phyloP scores from a whole-genome alignment of 1,140 invertebrate genomes.

The Vanessa tameamea region DNA sequence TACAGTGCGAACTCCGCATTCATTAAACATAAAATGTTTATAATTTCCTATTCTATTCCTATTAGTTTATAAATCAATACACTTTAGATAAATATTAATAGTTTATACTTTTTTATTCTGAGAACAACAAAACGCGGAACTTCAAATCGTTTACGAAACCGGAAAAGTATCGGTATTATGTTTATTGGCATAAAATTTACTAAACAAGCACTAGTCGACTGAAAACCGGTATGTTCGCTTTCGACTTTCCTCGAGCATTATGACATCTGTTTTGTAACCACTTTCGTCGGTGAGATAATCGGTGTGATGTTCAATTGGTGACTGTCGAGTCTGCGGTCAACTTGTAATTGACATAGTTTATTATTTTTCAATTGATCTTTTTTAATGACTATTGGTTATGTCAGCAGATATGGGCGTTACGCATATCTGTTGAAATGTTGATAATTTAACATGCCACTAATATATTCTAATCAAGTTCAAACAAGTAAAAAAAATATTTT shows the following conservation, averaged over 20 bases:
- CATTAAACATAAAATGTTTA: too few species aligned
- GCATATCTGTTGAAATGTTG: too few species aligned
- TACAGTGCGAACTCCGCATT: too few species aligned
- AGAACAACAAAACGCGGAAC: constrained; percentile 2
- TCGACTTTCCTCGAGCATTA: constrained; percentile 69
- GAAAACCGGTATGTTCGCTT: constrained; percentile 63
- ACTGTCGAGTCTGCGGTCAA: neutral
- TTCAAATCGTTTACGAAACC: neutral
- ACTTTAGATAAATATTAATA: neutral
- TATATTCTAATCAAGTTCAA: too few species aligned
- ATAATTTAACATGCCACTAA: too few species aligned
- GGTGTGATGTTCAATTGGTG: constrained; percentile 11
- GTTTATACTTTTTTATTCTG: too few species aligned
- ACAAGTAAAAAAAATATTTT: too few species aligned
- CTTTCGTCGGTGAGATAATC: constrained; percentile 72
- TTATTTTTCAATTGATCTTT: neutral
- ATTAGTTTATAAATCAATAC: neutral
- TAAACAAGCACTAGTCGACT: constrained; percentile 12
- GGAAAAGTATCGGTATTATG: constrained; percentile 4
- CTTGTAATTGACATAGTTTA: neutral
- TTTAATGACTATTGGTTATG: too few species aligned
- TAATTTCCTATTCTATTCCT: too few species aligned
- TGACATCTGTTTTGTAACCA: constrained; percentile 66
- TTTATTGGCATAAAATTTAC: constrained; percentile 29
- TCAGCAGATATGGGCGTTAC: too few species aligned